phyloP scores from a whole-genome alignment of 2,888 invertebrate genomes.

The Callosobruchus maculatus region DNA sequence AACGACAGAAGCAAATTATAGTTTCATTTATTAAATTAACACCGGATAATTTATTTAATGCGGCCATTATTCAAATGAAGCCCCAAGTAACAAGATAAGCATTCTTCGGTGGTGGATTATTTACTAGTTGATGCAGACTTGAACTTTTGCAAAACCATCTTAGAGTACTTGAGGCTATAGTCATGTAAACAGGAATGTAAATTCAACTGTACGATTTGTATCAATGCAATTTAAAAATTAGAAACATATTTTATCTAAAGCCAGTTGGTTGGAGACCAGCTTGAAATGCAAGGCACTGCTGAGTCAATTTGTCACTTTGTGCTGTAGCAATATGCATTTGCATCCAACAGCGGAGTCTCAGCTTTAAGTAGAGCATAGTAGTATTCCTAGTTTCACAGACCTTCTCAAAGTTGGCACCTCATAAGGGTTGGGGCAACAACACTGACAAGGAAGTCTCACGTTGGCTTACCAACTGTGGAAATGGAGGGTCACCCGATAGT shows the following conservation, averaged over 20 bases:
- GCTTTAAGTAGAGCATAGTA: too few species aligned
- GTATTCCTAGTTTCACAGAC: too few species aligned
- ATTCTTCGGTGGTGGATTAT: background rate
- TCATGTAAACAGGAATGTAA: background rate
- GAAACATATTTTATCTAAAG: background rate
- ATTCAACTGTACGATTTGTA: background rate
- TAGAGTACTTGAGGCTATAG: background rate
- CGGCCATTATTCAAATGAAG: slow-evolving; percentile 8
- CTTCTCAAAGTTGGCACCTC: too few species aligned
- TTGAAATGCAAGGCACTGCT: too few species aligned
- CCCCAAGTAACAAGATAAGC: background rate
- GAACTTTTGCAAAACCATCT: background rate
- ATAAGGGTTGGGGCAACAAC: too few species aligned
- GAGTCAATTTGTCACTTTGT: too few species aligned
- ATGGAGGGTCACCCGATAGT: too few species aligned
- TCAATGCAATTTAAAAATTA: background rate
- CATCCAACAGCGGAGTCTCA: too few species aligned
- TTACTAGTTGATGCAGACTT: background rate
- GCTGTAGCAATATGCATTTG: too few species aligned
- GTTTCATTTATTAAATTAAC: slow-evolving; percentile 28
- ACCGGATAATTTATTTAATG: slow-evolving; percentile 22
- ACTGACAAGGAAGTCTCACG: too few species aligned
- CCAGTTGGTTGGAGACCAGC: background rate
- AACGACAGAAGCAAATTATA: slow-evolving; percentile 24
- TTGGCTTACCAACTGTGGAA: too few species aligned